Percentiles rank a stretch among this genome's conserved stretches.
phyloP scores from a whole-genome alignment of 2,797 vertebrate genomes.

The Xenops minutus region DNA sequence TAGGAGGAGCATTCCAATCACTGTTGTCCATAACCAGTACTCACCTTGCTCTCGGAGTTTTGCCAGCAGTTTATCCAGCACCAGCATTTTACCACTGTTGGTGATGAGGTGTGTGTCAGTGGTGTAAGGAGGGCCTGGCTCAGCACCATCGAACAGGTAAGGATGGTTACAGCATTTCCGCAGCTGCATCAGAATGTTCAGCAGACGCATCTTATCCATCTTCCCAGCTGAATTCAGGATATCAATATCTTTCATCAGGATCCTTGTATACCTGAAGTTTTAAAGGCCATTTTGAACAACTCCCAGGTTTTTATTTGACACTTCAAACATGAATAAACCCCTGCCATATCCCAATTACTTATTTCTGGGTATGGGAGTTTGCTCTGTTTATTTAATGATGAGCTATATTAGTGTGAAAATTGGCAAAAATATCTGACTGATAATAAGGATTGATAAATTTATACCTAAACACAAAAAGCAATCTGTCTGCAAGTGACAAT shows the following conservation, averaged over 20 bases:
- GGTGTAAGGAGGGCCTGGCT: constrained; percentile 82
- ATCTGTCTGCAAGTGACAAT: neutral
- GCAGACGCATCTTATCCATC: constrained; percentile 84
- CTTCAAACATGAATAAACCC: neutral
- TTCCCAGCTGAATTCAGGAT: constrained; percentile 83
- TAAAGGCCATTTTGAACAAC: neutral
- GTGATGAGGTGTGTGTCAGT: constrained; percentile 82
- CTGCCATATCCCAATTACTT: neutral
- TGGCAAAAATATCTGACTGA: neutral
- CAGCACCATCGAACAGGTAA: constrained; percentile 82
- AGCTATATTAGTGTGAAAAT: neutral
- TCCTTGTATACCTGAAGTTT: constrained; percentile 81
- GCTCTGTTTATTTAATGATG: neutral
- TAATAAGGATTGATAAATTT: neutral
- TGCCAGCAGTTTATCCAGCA: constrained; percentile 80
- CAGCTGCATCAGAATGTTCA: constrained; percentile 85
- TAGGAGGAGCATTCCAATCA: accelerated
- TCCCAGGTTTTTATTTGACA: neutral
- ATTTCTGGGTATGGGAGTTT: neutral
- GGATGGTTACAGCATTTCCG: constrained; percentile 85
- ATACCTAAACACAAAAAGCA: neutral
- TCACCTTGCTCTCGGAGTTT: constrained; percentile 83
- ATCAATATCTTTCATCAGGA: constrained; percentile 85
- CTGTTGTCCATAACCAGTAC: neutral
- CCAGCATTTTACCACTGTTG: constrained; percentile 84